These are phyloP conservation scores for Ginglymostoma cirratum DNA, from an alignment of 2,113 vertebrate species.

Conservation along the genomic window DNA sequence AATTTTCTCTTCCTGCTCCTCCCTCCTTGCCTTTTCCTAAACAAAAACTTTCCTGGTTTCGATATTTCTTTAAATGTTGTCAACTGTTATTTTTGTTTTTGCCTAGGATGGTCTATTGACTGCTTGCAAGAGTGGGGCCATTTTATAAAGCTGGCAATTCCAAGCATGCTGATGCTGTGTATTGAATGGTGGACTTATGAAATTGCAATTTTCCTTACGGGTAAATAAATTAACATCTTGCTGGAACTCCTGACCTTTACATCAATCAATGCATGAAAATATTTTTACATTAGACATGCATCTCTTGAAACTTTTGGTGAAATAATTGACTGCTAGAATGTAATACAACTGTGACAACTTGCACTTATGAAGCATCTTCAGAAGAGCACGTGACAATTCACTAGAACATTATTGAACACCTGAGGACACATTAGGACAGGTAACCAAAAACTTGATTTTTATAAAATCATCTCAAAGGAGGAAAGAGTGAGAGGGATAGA, in stretches of 20 bases:
- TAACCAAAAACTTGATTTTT: not conserved
- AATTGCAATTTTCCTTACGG: slow-evolving; percentile 70
- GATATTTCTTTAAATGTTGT: not conserved
- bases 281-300: not conserved
- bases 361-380: too few relatives aligned
- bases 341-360: not conserved
- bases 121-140: slow-evolving; percentile 77
- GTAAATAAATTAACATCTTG: slow-evolving; percentile 46
- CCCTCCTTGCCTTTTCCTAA: not conserved
- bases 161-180: slow-evolving; percentile 73
- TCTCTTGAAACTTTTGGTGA: not conserved
- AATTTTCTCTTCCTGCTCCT: not conserved
- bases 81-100: slow-evolving; percentile 8
- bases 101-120: slow-evolving; percentile 70
- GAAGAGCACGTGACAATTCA: too few relatives aligned
- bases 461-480: not conserved
- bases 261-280: not conserved
- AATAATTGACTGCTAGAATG: not conserved
- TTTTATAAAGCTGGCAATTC: slow-evolving; percentile 70
- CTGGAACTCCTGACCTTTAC: not conserved
- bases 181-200: slow-evolving; percentile 91
- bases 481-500: not conserved
- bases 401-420: too few relatives aligned
- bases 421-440: not conserved
- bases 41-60: not conserved